A percentile compares a stretch with the other conserved stretches of the same genome.
Conservation (phyloP, 2,797 vertebrate species). For the Dallia pectoralis region DNA sequence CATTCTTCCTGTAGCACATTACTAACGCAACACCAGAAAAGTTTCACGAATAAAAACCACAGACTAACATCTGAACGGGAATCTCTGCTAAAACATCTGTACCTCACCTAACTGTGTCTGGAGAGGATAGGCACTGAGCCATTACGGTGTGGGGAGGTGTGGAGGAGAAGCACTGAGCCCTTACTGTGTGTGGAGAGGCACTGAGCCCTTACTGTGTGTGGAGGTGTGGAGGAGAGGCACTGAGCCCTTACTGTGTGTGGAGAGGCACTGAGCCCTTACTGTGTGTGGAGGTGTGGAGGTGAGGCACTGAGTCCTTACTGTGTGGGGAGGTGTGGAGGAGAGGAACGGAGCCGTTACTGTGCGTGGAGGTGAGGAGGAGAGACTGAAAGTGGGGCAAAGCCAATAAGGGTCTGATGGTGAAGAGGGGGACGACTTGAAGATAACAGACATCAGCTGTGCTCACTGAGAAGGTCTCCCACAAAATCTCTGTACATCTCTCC, state of each 20-base stretch:
- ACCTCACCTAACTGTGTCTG: neutral
- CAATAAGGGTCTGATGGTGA: neutral
- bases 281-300: neutral
- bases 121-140: no score
- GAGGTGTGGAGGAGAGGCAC: no score
- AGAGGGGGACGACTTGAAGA: slow-evolving; percentile 1
- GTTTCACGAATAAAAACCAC: neutral
- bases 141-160: neutral
- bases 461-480: slow-evolving; percentile 9
- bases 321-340: neutral
- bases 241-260: no score
- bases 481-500: slow-evolving; percentile 9
- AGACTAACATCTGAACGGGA: neutral
- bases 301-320: neutral
- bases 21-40: neutral
- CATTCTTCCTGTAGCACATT: neutral
- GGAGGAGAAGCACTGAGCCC: no score
- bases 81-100: neutral
- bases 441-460: slow-evolving; percentile 23
- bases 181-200: slow-evolving; percentile 4
- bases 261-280: neutral
- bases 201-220: neutral
- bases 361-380: neutral
- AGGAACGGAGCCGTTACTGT: neutral
- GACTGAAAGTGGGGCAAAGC: neutral